Evolutionary conservation across 2,888 invertebrate genomes (phyloP), one percentile per base, ranked within the genome.

Genomic region (Taenaris catops): DNA sequence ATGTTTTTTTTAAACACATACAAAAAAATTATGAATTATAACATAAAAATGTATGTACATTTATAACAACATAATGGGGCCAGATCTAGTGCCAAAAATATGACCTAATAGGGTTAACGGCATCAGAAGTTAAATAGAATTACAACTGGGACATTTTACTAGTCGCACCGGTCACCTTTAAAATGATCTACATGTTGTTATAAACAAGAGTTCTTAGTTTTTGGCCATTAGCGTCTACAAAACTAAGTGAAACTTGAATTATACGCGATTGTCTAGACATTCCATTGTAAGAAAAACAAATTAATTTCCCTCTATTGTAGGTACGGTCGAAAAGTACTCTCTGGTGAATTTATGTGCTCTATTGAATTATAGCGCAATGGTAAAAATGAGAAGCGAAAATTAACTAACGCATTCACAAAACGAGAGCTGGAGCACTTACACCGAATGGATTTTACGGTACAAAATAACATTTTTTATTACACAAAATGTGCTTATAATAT

Each of bases 201-300:
- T 65, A 67, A 66, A 65, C 58, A 56, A 63, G 59, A 16, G 57
- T 58, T 52, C 34, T 62, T 56, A 51, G 56, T 58, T 63, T 64
- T 58, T 36, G 52, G 57, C 80, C 75, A 79, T 84, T 81, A 83
- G 66, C 64, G 72, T 76, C 73, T 59, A 48, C 59, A 44, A 55
- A 58, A 63, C 79, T 84, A 83, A 86, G 83, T 76, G 78, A 80
- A 80, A 75, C 71, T 72, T 80, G 81, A 84, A 75, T 78, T 81
- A 86, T 83, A 71, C 57, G 64, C 69, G 70, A 66, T 80, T 75
- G 84, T 84, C 84, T 86, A 84, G 84, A 86, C 84, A 63, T 57
- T 53, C 78, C 67, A 78, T 84, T 81, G 81, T 84, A 69, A 75
- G 81, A 80, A 86, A 83, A 86, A 83, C 80, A 84, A 83, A 81